These are phyloP conservation scores for Trichonephila clavata DNA, from an alignment of 1,140 invertebrate genomes.

Conservation along the genomic window DNA sequence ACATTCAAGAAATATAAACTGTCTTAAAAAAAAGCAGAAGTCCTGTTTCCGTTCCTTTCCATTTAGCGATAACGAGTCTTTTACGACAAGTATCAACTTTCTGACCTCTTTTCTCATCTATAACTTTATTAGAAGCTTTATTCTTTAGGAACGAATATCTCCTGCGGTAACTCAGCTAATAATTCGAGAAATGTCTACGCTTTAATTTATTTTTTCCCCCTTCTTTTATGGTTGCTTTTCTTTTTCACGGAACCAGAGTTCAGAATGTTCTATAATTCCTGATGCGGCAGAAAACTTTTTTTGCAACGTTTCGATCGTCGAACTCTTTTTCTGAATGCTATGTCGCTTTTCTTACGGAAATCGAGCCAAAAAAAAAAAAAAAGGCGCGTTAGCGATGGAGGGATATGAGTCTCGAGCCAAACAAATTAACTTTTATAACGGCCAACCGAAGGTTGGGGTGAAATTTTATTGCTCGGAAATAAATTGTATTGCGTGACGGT, in stretches of 20 bases:
- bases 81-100: neutral
- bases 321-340: conserved; percentile 12
- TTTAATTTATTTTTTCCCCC: conserved; percentile 32
- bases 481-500: conserved; percentile 32
- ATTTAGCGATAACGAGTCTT: conserved; percentile 19
- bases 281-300: conserved; percentile 29
- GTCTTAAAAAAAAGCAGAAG: neutral
- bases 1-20: neutral
- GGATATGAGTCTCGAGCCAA: conserved; percentile 22
- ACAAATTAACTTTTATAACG: conserved; percentile 39
- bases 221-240: conserved; percentile 20
- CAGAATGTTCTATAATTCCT: conserved; percentile 35
- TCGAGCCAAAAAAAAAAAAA: conserved; percentile 3
- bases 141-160: conserved; percentile 18
- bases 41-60: neutral
- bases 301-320: conserved; percentile 17
- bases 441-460: conserved; percentile 18
- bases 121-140: conserved; percentile 18
- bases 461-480: conserved; percentile 38
- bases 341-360: conserved; percentile 16
- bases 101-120: conserved; percentile 21
- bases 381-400: neutral
- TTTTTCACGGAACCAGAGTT: conserved; percentile 24
- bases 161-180: conserved; percentile 8
- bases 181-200: conserved; percentile 32